phyloP scores from a whole-genome alignment of 2,113 vertebrate genomes.

The Chaetops frenatus region DNA sequence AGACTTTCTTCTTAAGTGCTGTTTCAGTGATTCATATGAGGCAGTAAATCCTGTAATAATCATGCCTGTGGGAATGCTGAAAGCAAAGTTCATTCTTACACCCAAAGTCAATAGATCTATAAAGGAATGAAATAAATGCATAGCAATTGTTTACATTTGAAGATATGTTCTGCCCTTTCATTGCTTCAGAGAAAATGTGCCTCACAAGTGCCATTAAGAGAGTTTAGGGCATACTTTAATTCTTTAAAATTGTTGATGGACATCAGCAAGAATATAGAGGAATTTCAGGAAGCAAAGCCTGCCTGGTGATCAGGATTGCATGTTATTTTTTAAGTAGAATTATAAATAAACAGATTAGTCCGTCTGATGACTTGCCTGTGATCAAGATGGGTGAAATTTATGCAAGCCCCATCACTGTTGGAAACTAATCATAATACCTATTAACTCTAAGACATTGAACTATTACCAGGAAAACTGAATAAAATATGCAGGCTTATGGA shows the following conservation, averaged over 20 bases:
- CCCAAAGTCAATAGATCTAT: neutral
- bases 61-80: neutral
- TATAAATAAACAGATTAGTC: neutral
- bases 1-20: neutral
- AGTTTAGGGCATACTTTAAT: neutral
- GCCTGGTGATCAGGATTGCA: neutral
- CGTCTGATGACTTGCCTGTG: neutral
- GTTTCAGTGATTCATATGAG: neutral
- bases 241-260: neutral
- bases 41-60: conserved; percentile 9
- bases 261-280: neutral
- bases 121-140: neutral
- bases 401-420: neutral
- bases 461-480: neutral
- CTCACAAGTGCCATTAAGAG: neutral
- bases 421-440: neutral
- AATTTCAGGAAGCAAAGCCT: neutral
- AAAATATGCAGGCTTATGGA: neutral
- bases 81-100: neutral
- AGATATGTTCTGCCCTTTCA: neutral
- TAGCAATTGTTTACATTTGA: neutral
- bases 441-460: neutral
- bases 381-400: neutral
- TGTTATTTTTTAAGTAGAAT: neutral
- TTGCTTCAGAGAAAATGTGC: neutral